phyloP scores from a whole-genome alignment of 2,888 invertebrate species.

The Lepidochitona cinerea region DNA sequence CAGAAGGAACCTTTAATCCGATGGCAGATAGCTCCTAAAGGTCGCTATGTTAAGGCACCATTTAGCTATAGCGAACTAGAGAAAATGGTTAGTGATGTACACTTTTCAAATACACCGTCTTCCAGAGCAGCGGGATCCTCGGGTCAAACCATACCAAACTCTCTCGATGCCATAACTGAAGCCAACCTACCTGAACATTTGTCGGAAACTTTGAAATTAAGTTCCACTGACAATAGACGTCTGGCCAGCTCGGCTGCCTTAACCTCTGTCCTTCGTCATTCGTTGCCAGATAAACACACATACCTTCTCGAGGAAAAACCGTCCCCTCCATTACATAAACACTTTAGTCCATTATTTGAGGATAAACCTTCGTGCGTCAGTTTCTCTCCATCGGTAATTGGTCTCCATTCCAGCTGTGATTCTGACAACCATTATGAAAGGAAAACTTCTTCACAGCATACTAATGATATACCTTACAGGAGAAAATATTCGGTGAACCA shows the following conservation, averaged over 20 bases:
- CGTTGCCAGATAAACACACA: too few species aligned
- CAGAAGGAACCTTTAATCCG: constrained; percentile 1
- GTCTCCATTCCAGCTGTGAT: too few species aligned
- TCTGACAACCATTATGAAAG: background rate
- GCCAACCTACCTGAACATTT: background rate
- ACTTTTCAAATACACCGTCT: background rate
- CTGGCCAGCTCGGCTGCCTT: background rate
- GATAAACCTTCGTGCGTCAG: background rate
- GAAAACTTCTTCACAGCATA: background rate
- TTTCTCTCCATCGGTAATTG: background rate
- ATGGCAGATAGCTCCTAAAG: constrained; percentile 38
- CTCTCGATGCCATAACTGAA: background rate
- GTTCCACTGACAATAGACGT: background rate
- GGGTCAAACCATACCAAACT: background rate
- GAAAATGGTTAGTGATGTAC: background rate
- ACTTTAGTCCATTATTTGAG: too few species aligned
- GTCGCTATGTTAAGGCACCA: constrained; percentile 30
- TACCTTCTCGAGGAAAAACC: too few species aligned
- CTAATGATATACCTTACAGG: too few species aligned
- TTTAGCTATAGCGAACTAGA: background rate
- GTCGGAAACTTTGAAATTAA: background rate
- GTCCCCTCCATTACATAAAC: too few species aligned
- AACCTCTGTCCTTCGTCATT: background rate
- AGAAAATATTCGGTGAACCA: background rate
- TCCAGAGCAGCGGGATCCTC: background rate